Base-by-base conservation (phyloP, 2,113 vertebrate species). In the Capra hircus region DNA sequence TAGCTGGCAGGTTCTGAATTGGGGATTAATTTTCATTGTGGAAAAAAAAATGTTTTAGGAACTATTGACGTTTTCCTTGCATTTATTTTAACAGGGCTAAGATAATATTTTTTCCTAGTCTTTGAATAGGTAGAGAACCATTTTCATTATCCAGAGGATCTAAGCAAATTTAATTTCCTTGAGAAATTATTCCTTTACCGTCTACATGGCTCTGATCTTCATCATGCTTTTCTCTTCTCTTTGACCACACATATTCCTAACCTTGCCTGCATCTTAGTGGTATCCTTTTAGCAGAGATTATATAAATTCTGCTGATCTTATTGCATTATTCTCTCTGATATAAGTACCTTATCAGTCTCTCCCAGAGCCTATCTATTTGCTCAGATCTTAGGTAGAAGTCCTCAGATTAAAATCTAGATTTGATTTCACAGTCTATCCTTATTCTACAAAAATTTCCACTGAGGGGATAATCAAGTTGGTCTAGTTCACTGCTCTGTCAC, bases 181-280 rank as follows among this genome's bases (percentile, higher is more conserved):
- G 40, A 55, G 81, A 23, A 33, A 9, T 12, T n/a, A 3, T 17
- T 19, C 12, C 36, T 83, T 88, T 21, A 23, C 36, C 4, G 0
- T 36, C 5, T 15, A 3, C 0, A 0, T 27, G 21, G 16, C 27
- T n/a, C 40, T 62, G 30, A 10, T 9, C 5, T 52, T 19, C n/a
- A 25, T 19, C n/a, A 25, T 9, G 10, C 17, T 55, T 50, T 67
- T 33, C 15, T 19, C 8, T 40, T 48, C 48, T 55, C 11, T 0
- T 10, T 81, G 48, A 50, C 50, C 23, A 33, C 50, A 13, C 3
- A 3, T 36, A 7, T 27, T 81, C 16, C 15, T 82, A 2, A 16
- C 23, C n/a, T 64, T 21, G 6, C 52, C 36, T 48, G 28, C 3
- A 25, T 45, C 19, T 21, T 53, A 15, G 3, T 1, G 74, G 30